These are phyloP conservation scores for Rousettus leschenaultii DNA, from an alignment of 2,113 vertebrate species.

Conservation along the genomic window DNA sequence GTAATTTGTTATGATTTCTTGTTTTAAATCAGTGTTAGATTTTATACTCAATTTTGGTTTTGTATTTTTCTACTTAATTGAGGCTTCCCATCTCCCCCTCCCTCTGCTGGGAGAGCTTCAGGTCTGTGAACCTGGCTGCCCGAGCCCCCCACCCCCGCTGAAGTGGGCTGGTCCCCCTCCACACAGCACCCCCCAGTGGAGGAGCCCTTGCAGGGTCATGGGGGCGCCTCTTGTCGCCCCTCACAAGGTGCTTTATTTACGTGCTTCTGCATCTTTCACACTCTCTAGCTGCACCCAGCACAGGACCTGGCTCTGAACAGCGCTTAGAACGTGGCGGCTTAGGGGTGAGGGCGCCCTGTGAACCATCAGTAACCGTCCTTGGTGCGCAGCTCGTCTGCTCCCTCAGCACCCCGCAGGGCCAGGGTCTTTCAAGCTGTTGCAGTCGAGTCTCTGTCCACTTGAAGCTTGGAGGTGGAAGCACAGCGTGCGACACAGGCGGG, in stretches of 20 bases:
- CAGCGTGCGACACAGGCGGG: not conserved
- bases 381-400: not conserved
- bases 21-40: not conserved
- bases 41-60: not conserved
- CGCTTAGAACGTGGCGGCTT: too few relatives aligned
- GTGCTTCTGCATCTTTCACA: not conserved
- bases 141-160: not conserved
- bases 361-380: accelerated
- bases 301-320: not conserved
- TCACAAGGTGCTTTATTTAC: too few relatives aligned
- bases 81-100: not conserved
- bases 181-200: not conserved
- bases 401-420: accelerated
- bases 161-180: too few relatives aligned
- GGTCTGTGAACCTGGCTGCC: too few relatives aligned
- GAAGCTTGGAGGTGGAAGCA: too few relatives aligned
- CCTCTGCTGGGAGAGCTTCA: not conserved
- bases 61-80: not conserved
- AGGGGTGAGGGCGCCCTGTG: not conserved
- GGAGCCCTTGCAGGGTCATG: accelerated
- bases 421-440: not conserved
- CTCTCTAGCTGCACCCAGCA: not conserved
- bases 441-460: too few relatives aligned
- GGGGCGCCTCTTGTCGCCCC: accelerated
- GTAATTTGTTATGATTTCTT: not conserved